Percentiles rank a stretch among this genome's conserved stretches.
phyloP scores from a whole-genome alignment of 1,140 invertebrate genomes.

The Camponotus vicinus region DNA sequence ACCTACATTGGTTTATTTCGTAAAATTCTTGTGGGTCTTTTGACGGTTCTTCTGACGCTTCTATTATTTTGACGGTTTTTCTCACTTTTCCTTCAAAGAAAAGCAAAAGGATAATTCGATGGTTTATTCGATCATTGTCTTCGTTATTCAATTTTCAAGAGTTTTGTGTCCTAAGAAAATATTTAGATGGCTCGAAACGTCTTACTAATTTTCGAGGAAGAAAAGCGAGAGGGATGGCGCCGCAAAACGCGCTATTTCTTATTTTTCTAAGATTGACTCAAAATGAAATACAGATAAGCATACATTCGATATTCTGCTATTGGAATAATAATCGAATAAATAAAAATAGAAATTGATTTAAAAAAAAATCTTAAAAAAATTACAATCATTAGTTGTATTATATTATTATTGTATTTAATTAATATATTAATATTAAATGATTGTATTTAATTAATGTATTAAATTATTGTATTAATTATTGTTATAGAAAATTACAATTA shows the following conservation, averaged over 20 bases:
- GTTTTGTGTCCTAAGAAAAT: not conserved
- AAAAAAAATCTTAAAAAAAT: no score
- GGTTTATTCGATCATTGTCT: not conserved
- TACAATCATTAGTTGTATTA: no score
- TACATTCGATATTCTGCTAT: not conserved
- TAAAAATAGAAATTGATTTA: no score
- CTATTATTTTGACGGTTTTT: not conserved
- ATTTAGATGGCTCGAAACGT: not conserved
- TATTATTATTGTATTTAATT: no score
- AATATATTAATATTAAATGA: no score
- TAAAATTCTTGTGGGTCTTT: not conserved
- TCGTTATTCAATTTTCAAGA: not conserved
- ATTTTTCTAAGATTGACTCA: not conserved
- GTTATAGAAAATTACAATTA: no score
- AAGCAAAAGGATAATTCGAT: not conserved
- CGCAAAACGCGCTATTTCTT: not conserved
- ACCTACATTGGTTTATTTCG: not conserved
- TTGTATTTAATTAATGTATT: no score
- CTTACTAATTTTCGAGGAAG: conserved; percentile 40
- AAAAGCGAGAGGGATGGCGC: conserved; percentile 39
- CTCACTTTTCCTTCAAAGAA: not conserved
- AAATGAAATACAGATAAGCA: not conserved
- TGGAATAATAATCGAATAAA: not conserved
- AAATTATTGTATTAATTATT: no score
- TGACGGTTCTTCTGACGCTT: not conserved